These are phyloP conservation scores for Trichogramma evanescens DNA, from an alignment of 2,888 invertebrate species.

Conservation along the genomic window DNA sequence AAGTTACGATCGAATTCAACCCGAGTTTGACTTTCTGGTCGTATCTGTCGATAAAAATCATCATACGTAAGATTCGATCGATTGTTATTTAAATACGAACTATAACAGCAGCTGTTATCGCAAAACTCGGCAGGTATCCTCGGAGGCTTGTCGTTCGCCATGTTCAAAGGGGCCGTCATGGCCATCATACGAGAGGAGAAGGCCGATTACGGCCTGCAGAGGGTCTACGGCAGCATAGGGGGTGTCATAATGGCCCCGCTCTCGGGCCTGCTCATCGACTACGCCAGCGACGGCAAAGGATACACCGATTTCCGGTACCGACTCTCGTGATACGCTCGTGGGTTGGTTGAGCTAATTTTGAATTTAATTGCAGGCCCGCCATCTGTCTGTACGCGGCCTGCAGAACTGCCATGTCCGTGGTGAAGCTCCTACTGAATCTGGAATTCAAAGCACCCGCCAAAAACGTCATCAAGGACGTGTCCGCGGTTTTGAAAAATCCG, in stretches of 20 bases:
- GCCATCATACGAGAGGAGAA: constrained; percentile 67
- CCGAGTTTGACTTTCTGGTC: constrained; percentile 65
- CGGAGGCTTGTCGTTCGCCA: constrained; percentile 68
- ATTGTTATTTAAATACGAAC: too few species aligned
- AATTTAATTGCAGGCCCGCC: too few species aligned
- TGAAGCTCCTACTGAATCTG: constrained; percentile 67
- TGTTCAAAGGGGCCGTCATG: constrained; percentile 76
- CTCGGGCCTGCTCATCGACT: constrained; percentile 67
- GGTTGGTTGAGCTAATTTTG: too few species aligned
- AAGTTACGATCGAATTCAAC: constrained; percentile 57
- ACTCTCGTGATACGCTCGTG: constrained; percentile 55
- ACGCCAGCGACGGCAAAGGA: constrained; percentile 60
- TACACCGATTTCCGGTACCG: constrained; percentile 70
- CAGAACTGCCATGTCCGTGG: constrained; percentile 49
- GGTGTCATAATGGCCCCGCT: constrained; percentile 75
- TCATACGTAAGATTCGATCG: constrained; percentile 32
- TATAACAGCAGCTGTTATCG: too few species aligned
- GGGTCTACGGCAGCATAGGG: constrained; percentile 68
- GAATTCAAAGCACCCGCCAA: constrained; percentile 70
- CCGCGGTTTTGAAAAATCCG: constrained; percentile 60
- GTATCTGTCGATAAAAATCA: constrained; percentile 58
- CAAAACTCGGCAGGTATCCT: constrained; percentile 47
- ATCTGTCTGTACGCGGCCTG: too few species aligned
- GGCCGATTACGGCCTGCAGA: constrained; percentile 71
- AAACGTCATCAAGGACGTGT: constrained; percentile 63